Evolutionary conservation across 1,140 invertebrate species (phyloP), one percentile per base, ranked within the genome.

Genomic region (Holcopasites calliopsidis): DNA sequence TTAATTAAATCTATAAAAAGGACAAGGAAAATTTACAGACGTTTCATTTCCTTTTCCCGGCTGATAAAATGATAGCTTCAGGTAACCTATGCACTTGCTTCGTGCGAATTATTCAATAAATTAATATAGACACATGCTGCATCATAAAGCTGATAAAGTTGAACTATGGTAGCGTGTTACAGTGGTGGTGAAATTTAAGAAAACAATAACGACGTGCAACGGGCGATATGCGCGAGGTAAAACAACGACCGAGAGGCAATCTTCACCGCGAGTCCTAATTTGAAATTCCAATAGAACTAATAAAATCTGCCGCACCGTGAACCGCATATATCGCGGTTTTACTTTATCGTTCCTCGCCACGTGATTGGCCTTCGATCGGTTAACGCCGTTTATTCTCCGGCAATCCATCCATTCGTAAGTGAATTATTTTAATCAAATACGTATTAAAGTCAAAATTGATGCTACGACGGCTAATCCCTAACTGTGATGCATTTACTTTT

Each of bases 271-370:
- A 52, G 50, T 11, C 40, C 58, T 57, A 42, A 47, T 73, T 52
- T 64, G 49, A 65, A 65, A 73, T 73, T 73, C 60, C 33, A 50
- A 52, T 33, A 38, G 5, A 35, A 50, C 58, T 60, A 49, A 74
- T 54, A 65, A 66, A 66, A 72, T 77, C 70, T 38, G 31, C 42
- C 47, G 33, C 16, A 13, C 26, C 38, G 13, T 52, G 3, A 10
- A 21, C 21, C 8, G 18, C 54, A 18, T 7, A 23, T 35, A 33
- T 18, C 60, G n/a, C 13, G 55, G 21, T 61, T 61, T 61, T 38
- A 21, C 55, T 7, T 71, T 7, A 18, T n/a, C 68, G 13, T 61
- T 71, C 18, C 7, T 49, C 21, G 5, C 13, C 64, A 13, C 35
- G 26, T 68, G 38, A 57, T 69, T 57, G 52, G 35, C 35, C 38